Evolutionary conservation across 2,888 invertebrate genomes (phyloP), one percentile per base, ranked within the genome.

Genomic region (Hartigia nigra): DNA sequence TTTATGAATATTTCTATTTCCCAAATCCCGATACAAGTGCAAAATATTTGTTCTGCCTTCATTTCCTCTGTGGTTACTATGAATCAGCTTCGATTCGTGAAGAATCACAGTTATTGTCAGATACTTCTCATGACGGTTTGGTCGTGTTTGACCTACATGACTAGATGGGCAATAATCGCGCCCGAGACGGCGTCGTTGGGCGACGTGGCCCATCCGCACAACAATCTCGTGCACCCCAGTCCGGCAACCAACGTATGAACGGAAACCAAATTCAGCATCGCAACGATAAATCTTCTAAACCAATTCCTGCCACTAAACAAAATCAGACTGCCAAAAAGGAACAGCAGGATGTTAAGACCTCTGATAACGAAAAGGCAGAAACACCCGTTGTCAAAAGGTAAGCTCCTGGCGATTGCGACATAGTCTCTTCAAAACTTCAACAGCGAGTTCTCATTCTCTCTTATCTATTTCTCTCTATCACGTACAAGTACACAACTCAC

Each of bases 251-350:
- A 88, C 91, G 91, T 90, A 90, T 89, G 88, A 90, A 91, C 87
- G 91, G 91, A 90, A 91, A 90, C 90, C 91, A 91, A 91, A 91
- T 84, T 88, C 91, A 91, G 84, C 90, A 90, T 89, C 91, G 91
- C 90, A 91, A 90, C 91, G 91, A 91, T 91, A 91, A 91, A 89
- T 89, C 91, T 90, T 91, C 91, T 91, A 91, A 91, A 91, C 84
- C 90, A 88, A 91, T 87, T 91, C 86, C 90, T 88, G 89, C 91
- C 87, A 91, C 91, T 91, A 91, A 91, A 88, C 90, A 91, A 91
- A 91, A 89, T 91, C 91, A 89, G 89, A 88, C 86, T 87, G 87
- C 84, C 89, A 91, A 91, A 91, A 91, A 90, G 91, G 91, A 91
- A 88, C 89, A 88, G 87, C 91, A 90, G 90, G 91, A 91, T 79